Evolutionary conservation across 2,113 vertebrate species (phyloP).

Genomic region (Collichthys lucidus): DNA sequence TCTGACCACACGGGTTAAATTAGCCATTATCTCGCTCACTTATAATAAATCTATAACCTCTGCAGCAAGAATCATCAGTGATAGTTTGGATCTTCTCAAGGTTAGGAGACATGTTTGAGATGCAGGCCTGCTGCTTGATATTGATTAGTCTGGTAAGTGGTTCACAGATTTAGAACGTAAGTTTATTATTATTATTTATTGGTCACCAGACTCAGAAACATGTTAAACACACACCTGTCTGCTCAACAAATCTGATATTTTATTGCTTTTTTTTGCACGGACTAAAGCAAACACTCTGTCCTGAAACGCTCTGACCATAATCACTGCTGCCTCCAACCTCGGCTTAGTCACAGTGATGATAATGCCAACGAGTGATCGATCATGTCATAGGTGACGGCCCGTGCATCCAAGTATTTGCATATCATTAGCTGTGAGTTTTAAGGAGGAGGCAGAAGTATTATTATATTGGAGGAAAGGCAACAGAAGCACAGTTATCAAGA

Average conservation of each 20-base stretch:
- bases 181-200: background rate
- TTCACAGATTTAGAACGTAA: background rate
- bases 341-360: background rate
- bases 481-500: background rate
- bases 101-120: background rate
- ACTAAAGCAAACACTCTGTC: background rate
- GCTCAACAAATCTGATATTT: background rate
- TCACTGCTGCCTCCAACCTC: constrained; percentile 1
- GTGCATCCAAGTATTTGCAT: constrained; percentile 33
- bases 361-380: constrained; percentile 1
- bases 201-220: background rate
- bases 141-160: background rate
- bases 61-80: background rate
- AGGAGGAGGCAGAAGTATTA: constrained; percentile 1
- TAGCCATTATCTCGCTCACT: background rate
- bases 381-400: background rate
- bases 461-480: background rate
- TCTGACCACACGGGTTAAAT: background rate
- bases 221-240: background rate
- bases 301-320: background rate
- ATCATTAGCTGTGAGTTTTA: background rate
- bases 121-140: background rate
- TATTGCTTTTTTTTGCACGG: constrained; percentile 7
- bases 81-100: background rate
- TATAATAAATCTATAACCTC: background rate